Percentiles rank a stretch among this genome's conserved stretches.
Evolutionary conservation across 2,797 vertebrate genomes (phyloP).

Genomic region (Oophaga sylvatica): DNA sequence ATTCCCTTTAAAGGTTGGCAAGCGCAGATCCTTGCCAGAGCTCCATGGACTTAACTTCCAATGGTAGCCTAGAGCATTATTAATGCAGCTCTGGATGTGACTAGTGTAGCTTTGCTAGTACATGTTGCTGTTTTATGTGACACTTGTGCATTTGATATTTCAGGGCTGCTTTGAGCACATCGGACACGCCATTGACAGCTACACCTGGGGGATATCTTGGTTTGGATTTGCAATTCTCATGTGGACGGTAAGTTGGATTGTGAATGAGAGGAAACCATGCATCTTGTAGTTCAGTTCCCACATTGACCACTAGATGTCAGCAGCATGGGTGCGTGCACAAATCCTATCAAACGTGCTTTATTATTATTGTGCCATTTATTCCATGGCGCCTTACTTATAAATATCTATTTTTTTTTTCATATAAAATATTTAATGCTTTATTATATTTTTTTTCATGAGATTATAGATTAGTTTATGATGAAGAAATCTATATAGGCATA

Average conservation of each 20-base stretch:
- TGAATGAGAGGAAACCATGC: not conserved
- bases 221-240: conserved; percentile 82
- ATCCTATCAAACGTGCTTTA: not conserved
- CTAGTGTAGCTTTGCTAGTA: not conserved
- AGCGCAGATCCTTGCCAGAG: too few relatives aligned
- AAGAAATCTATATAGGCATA: too few relatives aligned
- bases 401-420: not conserved
- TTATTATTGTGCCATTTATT: too few relatives aligned
- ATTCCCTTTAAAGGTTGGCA: too few relatives aligned
- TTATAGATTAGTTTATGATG: too few relatives aligned
- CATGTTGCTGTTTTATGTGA: not conserved
- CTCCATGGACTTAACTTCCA: not conserved
- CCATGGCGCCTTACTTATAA: too few relatives aligned
- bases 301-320: not conserved
- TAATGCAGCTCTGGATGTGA: not conserved
- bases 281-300: not conserved
- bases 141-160: not conserved
- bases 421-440: too few relatives aligned
- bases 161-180: conserved; percentile 80
- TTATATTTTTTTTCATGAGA: too few relatives aligned
- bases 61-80: not conserved
- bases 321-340: not conserved
- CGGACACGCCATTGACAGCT: conserved; percentile 72
- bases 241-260: conserved; percentile 74
- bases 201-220: conserved; percentile 80